phyloP scores from a whole-genome alignment of 2,113 vertebrate genomes.

The Ursus arctos region DNA sequence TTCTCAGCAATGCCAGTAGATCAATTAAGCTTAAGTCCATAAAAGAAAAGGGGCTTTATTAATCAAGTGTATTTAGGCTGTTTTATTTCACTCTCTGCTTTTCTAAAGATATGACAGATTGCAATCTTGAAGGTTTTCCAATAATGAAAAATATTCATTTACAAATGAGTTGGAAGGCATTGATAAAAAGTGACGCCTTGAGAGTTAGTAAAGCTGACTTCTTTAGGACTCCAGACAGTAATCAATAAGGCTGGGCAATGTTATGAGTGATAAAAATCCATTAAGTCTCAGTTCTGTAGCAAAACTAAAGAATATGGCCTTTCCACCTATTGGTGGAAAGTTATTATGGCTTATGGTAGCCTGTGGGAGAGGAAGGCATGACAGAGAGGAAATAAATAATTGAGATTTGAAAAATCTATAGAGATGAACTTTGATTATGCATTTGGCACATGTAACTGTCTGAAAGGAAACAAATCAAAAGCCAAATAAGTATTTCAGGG shows the following conservation, averaged over 20 bases:
- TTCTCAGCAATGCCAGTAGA: conserved; percentile 41
- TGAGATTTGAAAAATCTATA: background rate
- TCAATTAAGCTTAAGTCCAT: conserved; percentile 70
- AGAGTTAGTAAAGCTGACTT: conserved; percentile 12
- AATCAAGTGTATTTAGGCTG: conserved; percentile 71
- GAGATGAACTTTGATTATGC: background rate
- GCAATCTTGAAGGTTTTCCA: conserved; percentile 69
- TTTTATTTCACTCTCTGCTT: conserved; percentile 60
- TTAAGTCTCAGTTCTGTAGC: background rate
- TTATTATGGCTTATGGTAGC: background rate
- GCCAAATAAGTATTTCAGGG: background rate
- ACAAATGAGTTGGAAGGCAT: conserved; percentile 50
- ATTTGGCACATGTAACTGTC: background rate
- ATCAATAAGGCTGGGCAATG: background rate
- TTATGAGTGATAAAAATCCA: background rate
- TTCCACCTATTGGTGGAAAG: background rate
- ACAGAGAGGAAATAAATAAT: conserved; percentile 7
- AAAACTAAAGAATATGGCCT: background rate
- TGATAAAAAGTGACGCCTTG: conserved; percentile 64
- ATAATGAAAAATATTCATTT: conserved; percentile 72
- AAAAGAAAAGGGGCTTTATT: conserved; percentile 56
- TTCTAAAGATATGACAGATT: background rate
- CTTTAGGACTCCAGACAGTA: background rate
- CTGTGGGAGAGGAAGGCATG: background rate
- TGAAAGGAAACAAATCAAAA: background rate